phyloP scores from a whole-genome alignment of 2,797 vertebrate genomes.

The Betta splendens region DNA sequence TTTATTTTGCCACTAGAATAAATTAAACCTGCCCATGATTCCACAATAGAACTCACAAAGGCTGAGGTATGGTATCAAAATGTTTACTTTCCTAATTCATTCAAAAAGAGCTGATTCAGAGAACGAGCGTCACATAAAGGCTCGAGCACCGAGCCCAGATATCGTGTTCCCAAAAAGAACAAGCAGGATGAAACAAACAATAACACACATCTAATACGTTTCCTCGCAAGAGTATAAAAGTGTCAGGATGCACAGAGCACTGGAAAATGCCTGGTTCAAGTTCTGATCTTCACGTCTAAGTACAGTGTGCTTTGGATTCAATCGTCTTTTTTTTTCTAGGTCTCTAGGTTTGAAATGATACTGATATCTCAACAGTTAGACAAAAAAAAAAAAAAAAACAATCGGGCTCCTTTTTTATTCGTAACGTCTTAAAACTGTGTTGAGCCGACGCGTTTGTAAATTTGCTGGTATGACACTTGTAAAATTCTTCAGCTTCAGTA shows the following conservation, averaged over 20 bases:
- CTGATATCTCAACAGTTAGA: constrained; percentile 62
- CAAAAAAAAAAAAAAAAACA: constrained; percentile 81
- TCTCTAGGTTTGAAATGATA: constrained; percentile 65
- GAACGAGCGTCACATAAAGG: constrained; percentile 69
- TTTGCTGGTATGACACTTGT: constrained; percentile 90
- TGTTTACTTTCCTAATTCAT: constrained; percentile 86
- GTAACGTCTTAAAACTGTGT: constrained; percentile 80
- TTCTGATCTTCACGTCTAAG: constrained; percentile 78
- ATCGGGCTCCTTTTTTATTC: constrained; percentile 62
- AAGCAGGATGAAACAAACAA: constrained; percentile 76
- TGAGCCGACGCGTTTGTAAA: constrained; percentile 75
- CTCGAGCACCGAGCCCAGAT: constrained; percentile 67
- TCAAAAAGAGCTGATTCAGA: constrained; percentile 72
- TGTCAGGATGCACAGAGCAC: constrained; percentile 83
- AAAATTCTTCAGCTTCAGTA: constrained; percentile 84
- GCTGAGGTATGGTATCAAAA: constrained; percentile 97
- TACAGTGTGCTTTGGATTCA: constrained; percentile 93
- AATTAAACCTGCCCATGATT: constrained; percentile 88
- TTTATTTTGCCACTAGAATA: constrained; percentile 72
- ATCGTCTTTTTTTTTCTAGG: constrained; percentile 58
- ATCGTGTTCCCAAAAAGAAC: constrained; percentile 66
- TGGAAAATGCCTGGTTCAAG: constrained; percentile 89
- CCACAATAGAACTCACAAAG: constrained; percentile 89
- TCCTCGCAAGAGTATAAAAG: constrained; percentile 82
- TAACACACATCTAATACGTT: constrained; percentile 72